A percentile compares a stretch with the other conserved stretches of the same genome.
These are phyloP conservation scores for Drosophila anomalata DNA, from an alignment of 2,888 invertebrate species.

Conservation along the genomic window DNA sequence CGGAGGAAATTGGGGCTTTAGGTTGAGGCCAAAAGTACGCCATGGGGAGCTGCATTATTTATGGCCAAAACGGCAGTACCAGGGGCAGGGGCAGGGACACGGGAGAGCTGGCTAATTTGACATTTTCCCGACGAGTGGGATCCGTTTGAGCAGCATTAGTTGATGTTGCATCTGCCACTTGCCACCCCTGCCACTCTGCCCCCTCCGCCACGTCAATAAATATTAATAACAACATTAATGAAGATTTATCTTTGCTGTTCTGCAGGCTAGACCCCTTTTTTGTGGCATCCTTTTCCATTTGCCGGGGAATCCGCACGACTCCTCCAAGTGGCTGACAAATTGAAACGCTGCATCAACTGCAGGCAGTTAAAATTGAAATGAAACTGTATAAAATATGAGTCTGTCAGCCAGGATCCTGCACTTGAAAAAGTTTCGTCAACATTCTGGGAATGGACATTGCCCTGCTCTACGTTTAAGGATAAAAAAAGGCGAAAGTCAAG, in stretches of 20 bases:
- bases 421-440: neutral
- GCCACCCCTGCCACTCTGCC: neutral
- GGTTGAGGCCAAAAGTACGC: conserved; percentile 56
- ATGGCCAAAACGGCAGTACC: conserved; percentile 24
- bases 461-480: neutral
- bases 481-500: neutral
- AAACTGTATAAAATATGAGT: conserved; percentile 47
- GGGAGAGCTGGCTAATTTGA: conserved; percentile 50
- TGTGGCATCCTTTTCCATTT: conserved; percentile 5
- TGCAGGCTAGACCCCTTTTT: neutral
- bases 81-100: neutral
- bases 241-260: conserved; percentile 69
- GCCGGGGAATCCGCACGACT: neutral
- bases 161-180: conserved; percentile 1
- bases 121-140: conserved; percentile 13
- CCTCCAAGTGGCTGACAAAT: conserved; percentile 27
- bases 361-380: conserved; percentile 48
- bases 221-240: conserved; percentile 81
- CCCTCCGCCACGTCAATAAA: conserved; percentile 67
- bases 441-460: neutral
- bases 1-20: conserved; percentile 2
- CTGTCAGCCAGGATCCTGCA: conserved; percentile 11
- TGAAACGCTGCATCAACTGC: conserved; percentile 39
- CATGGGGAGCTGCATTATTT: conserved; percentile 66
- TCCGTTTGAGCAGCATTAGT: conserved; percentile 12